phyloP scores from a whole-genome alignment of 92 coral and sea anemone species.

The Umimayanthus chanpuru region DNA sequence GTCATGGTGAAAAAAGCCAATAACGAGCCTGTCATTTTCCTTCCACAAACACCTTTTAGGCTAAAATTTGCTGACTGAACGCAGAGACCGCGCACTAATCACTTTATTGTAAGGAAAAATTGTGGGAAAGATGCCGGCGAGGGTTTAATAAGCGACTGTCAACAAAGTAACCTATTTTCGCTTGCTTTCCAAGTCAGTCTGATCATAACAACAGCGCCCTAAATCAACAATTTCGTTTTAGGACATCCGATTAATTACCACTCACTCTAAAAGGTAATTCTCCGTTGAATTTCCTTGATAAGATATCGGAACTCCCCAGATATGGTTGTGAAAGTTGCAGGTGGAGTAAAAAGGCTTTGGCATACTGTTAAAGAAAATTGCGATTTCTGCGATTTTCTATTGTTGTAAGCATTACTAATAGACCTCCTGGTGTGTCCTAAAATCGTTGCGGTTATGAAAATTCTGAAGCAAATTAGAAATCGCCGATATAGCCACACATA shows the following conservation, averaged over 20 bases:
- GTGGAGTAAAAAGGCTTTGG: constrained; percentile 1
- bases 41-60: neutral
- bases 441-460: constrained; percentile 27
- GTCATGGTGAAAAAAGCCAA: neutral
- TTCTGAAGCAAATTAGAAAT: constrained; percentile 31
- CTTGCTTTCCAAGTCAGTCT: constrained; percentile 2
- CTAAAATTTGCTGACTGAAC: neutral
- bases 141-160: constrained; percentile 14
- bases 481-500: constrained; percentile 16
- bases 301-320: neutral
- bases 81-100: neutral
- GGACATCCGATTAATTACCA: too few relatives aligned
- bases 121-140: constrained; percentile 6
- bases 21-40: neutral
- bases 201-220: neutral
- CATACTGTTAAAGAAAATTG: constrained; percentile 4
- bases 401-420: neutral
- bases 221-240: neutral
- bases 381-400: neutral
- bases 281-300: neutral
- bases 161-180: constrained; percentile 31
- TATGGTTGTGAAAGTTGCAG: neutral
- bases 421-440: constrained; percentile 31
- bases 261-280: neutral
- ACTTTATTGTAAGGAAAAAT: neutral